Evolutionary conservation across 2,888 invertebrate genomes (phyloP).

Genomic region (Sinelater perroti): DNA sequence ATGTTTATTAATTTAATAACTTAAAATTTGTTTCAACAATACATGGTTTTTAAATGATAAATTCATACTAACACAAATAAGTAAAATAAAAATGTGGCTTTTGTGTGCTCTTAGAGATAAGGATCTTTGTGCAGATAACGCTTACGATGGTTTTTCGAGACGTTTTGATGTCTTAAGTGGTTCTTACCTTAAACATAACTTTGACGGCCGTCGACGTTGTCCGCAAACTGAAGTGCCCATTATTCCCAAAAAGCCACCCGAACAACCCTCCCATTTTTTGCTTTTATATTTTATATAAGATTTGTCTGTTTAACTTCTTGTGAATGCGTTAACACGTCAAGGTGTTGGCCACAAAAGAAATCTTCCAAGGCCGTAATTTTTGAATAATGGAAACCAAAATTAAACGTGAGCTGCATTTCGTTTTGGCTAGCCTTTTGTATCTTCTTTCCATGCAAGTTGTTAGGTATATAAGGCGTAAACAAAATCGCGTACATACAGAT

Average conservation of each 20-base stretch:
- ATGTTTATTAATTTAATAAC: too few species aligned
- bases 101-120: slow-evolving; percentile 30
- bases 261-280: slow-evolving; percentile 25
- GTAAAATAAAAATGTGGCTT: slow-evolving; percentile 23
- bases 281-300: slow-evolving; percentile 6
- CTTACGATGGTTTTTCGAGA: slow-evolving; percentile 32
- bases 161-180: slow-evolving; percentile 39
- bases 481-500: too few species aligned
- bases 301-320: not conserved
- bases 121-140: slow-evolving; percentile 34
- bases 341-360: not conserved
- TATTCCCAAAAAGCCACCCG: slow-evolving; percentile 30
- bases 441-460: too few species aligned
- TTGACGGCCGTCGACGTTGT: slow-evolving; percentile 33
- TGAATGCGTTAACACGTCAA: slow-evolving; percentile 1
- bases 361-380: too few species aligned
- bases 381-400: too few species aligned
- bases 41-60: too few species aligned
- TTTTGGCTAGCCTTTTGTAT: too few species aligned
- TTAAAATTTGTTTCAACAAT: too few species aligned
- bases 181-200: slow-evolving; percentile 33
- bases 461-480: too few species aligned
- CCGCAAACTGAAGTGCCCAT: slow-evolving; percentile 31
- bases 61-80: too few species aligned
- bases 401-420: too few species aligned